These are phyloP conservation scores for Calidris pygmaea DNA, from an alignment of 2,113 vertebrate genomes.

Conservation along the genomic window DNA sequence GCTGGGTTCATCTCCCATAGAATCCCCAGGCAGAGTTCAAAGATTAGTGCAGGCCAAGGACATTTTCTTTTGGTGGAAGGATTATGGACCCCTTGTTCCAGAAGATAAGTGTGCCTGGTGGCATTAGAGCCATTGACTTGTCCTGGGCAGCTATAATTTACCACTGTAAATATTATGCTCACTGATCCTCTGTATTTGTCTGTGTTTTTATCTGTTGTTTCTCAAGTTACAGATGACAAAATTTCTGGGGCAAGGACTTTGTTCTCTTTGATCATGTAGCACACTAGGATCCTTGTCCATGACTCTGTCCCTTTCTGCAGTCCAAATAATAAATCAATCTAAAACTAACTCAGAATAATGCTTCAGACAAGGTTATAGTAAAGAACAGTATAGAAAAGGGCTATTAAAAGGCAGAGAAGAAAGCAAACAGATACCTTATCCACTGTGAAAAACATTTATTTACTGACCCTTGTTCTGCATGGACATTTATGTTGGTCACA, in stretches of 20 bases:
- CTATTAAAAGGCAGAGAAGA: neutral
- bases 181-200: neutral
- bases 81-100: neutral
- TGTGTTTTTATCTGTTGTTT: neutral
- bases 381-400: neutral
- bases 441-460: neutral
- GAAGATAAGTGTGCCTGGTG: neutral
- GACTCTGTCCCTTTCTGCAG: neutral
- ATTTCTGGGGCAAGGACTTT: neutral
- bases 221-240: neutral
- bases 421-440: neutral
- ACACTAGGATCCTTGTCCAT: neutral
- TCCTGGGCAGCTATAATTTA: neutral
- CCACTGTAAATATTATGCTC: neutral
- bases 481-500: neutral
- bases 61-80: neutral
- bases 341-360: neutral
- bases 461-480: neutral
- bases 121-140: fast-evolving
- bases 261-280: neutral
- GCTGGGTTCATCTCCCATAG: neutral
- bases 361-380: neutral
- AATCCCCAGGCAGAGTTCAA: neutral
- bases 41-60: neutral
- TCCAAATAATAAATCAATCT: neutral